Conservation (phyloP, 1,140 invertebrate genomes). For the Wasmannia auropunctata region DNA sequence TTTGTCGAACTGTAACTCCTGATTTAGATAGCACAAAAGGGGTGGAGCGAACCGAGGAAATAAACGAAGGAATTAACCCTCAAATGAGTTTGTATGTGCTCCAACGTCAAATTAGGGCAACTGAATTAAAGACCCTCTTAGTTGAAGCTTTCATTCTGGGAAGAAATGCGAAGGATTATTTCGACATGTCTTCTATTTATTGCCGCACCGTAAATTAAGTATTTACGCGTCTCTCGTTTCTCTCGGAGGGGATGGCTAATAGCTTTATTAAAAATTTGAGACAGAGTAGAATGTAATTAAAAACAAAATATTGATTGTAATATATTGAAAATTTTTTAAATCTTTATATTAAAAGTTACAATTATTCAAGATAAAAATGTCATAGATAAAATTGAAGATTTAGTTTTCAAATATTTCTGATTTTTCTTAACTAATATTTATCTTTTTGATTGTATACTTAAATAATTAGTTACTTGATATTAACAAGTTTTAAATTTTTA, state of each 20-base stretch:
- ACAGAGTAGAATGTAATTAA: neutral
- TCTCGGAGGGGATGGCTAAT: neutral
- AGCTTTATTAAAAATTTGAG: neutral
- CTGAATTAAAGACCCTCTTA: neutral
- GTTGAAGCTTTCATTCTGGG: neutral
- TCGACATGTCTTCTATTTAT: neutral
- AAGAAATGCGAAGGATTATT: neutral
- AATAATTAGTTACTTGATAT: neutral
- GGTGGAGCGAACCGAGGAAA: neutral
- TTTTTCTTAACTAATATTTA: neutral
- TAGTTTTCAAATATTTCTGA: neutral
- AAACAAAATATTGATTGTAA: neutral
- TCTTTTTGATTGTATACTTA: neutral
- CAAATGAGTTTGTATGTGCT: neutral
- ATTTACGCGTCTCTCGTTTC: neutral
- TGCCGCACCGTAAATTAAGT: neutral
- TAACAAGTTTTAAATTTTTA: slow-evolving; percentile 3
- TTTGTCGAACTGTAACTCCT: neutral
- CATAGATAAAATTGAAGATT: neutral
- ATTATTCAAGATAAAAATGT: neutral
- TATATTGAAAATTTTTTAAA: neutral
- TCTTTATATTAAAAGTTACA: neutral
- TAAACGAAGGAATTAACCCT: neutral
- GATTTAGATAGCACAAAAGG: slow-evolving; percentile 4
- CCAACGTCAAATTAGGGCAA: neutral